Evolutionary conservation across 2,797 vertebrate species (phyloP).

Genomic region (Pseudomugil gertrudae): DNA sequence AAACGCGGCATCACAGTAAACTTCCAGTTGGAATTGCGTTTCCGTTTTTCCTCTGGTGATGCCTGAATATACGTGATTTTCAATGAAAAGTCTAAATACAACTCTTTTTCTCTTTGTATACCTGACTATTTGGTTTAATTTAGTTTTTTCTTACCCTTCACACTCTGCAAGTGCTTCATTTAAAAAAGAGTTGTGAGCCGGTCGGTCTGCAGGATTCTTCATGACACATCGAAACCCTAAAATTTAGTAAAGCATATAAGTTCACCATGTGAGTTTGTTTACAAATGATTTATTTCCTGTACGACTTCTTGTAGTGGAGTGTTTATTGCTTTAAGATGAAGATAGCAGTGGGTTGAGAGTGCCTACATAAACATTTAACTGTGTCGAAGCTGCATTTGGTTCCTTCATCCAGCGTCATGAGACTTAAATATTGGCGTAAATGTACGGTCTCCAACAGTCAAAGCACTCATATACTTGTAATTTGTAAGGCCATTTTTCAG

Average conservation of each 20-base stretch:
- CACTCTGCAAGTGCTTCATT: background rate
- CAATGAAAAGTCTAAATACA: background rate
- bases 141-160: background rate
- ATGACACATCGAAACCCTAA: background rate
- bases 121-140: background rate
- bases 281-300: background rate
- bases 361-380: background rate
- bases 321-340: background rate
- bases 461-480: background rate
- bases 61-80: background rate
- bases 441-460: background rate
- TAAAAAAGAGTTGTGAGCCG: background rate
- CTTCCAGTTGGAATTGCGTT: background rate
- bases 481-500: background rate
- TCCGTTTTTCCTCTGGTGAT: too few species aligned
- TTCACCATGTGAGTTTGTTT: background rate
- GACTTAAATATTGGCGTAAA: background rate
- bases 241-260: background rate
- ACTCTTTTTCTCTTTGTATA: background rate
- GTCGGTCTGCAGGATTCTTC: background rate
- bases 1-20: background rate
- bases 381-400: background rate
- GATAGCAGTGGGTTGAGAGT: background rate
- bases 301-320: background rate
- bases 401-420: background rate